Percentiles rank a stretch among this genome's conserved stretches.
Conservation (phyloP, 23 tunicate species). For the Oikopleura vanhoeffeni region DNA sequence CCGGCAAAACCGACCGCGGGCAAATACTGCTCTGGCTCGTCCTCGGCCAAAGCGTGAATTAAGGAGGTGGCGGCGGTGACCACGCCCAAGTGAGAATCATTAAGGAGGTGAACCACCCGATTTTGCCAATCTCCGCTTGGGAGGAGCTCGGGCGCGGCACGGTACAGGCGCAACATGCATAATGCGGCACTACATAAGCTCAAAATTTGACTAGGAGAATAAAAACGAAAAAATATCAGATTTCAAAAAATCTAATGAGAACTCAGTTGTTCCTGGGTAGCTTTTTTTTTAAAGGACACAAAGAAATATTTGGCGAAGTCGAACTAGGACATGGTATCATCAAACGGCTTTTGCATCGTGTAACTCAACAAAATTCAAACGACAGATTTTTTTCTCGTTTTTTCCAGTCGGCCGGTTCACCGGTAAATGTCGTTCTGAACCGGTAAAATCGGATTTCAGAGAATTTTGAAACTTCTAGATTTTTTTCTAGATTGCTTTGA, state of each 20-base stretch:
- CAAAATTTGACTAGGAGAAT: no score
- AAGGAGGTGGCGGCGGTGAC: constrained; percentile 81
- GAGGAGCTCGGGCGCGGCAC: constrained; percentile 66
- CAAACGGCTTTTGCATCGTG: no score
- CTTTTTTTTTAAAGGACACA: no score
- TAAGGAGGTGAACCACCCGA: constrained; percentile 69
- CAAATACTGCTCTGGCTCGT: constrained; percentile 51
- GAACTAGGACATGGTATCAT: no score
- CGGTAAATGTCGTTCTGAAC: no score
- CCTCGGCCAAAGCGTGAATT: constrained; percentile 67
- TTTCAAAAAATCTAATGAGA: background rate
- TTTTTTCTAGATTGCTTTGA: no score
- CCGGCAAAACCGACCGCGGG: background rate
- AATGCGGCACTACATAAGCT: constrained; percentile 92
- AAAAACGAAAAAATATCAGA: no score
- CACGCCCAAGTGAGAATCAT: constrained; percentile 92
- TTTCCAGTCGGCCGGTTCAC: no score
- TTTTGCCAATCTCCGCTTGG: constrained; percentile 89
- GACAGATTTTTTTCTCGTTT: no score
- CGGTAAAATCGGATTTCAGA: no score
- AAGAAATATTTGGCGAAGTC: constrained; percentile 8
- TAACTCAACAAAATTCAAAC: no score
- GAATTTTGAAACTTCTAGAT: no score
- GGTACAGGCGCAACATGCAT: constrained; percentile 60
- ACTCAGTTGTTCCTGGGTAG: background rate